Percentiles rank a stretch among this genome's conserved stretches.
phyloP scores from a whole-genome alignment of 2,797 vertebrate genomes.

The Odontamblyopus lacepedii region DNA sequence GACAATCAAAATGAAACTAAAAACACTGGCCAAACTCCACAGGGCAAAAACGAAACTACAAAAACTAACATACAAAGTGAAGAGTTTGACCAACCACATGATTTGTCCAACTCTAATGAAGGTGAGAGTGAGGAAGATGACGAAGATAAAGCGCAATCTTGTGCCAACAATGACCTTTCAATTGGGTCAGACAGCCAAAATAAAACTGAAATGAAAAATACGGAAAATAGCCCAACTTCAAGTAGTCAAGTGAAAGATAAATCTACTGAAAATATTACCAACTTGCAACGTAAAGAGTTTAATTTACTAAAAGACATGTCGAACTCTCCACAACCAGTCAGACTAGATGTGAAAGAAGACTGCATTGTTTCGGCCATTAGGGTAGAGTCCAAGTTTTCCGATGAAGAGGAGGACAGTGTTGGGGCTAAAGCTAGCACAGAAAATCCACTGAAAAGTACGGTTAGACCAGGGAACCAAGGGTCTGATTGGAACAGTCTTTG shows the following conservation, averaged over 20 bases:
- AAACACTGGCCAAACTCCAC: conserved; percentile 1
- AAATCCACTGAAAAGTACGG: conserved; percentile 21
- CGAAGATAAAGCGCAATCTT: not conserved
- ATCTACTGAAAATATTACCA: not conserved
- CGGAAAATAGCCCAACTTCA: not conserved
- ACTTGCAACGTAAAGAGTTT: not conserved
- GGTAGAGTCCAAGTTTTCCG: conserved; percentile 74
- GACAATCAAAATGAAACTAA: conserved; percentile 22
- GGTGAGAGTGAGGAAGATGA: not conserved
- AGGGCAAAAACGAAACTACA: conserved; percentile 8
- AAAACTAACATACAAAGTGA: conserved; percentile 27
- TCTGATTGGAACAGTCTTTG: conserved; percentile 14
- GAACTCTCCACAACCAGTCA: conserved; percentile 26
- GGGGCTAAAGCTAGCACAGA: conserved; percentile 24
- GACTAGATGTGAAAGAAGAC: conserved; percentile 63
- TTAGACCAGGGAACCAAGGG: conserved; percentile 10
- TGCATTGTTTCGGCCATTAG: conserved; percentile 75
- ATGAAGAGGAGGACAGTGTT: conserved; percentile 76
- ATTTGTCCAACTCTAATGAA: not conserved
- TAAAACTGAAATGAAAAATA: not conserved
- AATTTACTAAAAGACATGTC: not conserved
- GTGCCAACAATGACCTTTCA: not conserved
- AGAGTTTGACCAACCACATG: conserved; percentile 11
- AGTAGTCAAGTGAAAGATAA: not conserved
- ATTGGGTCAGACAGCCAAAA: not conserved